These are phyloP conservation scores for Operophtera brumata DNA, from an alignment of 2,888 invertebrate species.

Conservation along the genomic window DNA sequence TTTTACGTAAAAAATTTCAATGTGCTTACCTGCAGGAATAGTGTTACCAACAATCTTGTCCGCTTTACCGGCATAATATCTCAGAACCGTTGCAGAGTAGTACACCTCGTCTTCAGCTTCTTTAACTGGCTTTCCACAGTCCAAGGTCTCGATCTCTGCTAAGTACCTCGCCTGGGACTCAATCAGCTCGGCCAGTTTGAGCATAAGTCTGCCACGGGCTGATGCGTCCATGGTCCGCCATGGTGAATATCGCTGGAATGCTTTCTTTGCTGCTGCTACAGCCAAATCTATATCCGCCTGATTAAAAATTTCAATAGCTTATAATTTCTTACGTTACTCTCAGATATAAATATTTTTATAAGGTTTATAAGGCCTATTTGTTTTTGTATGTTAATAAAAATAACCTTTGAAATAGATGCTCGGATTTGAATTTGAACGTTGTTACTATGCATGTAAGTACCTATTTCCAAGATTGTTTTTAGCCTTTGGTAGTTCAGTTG, in stretches of 20 bases:
- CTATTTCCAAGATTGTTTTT: no score
- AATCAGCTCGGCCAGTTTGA: constrained; percentile 87
- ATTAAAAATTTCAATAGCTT: constrained; percentile 15
- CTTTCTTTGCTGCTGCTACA: constrained; percentile 88
- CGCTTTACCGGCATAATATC: constrained; percentile 95
- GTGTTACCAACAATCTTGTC: constrained; percentile 92
- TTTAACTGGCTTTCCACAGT: constrained; percentile 95
- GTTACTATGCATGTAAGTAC: no score
- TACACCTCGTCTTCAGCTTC: constrained; percentile 85
- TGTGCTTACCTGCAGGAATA: constrained; percentile 81
- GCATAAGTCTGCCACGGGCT: constrained; percentile 86
- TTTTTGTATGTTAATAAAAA: no score
- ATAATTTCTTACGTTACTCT: no score
- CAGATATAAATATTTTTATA: no score
- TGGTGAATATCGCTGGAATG: constrained; percentile 85
- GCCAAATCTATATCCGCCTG: constrained; percentile 91
- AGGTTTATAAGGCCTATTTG: no score
- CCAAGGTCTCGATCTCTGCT: constrained; percentile 94
- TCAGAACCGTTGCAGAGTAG: constrained; percentile 82
- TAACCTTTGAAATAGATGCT: no score
- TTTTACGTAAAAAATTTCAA: no score
- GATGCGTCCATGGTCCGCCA: constrained; percentile 93
- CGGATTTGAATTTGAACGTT: no score
- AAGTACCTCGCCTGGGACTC: constrained; percentile 86
- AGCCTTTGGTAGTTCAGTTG: no score